Evolutionary conservation across 2,888 invertebrate species (phyloP).

Genomic region (Watsonalla binaria): DNA sequence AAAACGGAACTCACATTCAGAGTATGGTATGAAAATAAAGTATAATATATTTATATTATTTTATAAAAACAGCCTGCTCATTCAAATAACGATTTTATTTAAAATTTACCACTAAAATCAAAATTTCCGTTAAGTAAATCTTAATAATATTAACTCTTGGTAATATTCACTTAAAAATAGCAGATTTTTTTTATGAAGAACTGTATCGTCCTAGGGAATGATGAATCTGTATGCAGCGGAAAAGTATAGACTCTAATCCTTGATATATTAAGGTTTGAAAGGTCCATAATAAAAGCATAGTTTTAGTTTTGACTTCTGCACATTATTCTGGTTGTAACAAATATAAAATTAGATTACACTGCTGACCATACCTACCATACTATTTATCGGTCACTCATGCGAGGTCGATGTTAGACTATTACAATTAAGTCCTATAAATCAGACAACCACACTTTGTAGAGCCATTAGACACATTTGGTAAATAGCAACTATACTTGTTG

Average conservation of each 20-base stretch:
- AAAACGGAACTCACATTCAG: constrained; percentile 42
- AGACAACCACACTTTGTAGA: constrained; percentile 6
- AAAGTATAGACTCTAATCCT: too few relatives aligned
- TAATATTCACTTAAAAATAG: too few relatives aligned
- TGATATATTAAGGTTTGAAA: too few relatives aligned
- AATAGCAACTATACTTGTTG: neutral
- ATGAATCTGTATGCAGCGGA: too few relatives aligned
- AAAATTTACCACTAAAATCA: too few relatives aligned
- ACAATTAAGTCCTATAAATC: constrained; percentile 32
- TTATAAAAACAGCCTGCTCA: neutral
- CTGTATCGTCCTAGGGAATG: too few relatives aligned
- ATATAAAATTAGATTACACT: constrained; percentile 4
- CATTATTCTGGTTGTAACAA: neutral
- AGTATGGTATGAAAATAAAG: neutral
- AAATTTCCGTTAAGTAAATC: too few relatives aligned
- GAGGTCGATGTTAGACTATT: constrained; percentile 32
- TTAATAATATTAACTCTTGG: too few relatives aligned
- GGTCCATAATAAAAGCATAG: too few relatives aligned
- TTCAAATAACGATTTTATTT: neutral
- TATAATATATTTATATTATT: neutral
- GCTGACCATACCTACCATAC: constrained; percentile 23
- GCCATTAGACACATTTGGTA: neutral
- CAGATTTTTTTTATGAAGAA: too few relatives aligned
- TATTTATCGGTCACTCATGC: constrained; percentile 26
- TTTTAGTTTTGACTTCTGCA: too few relatives aligned